Evolutionary conservation across 2,797 vertebrate genomes (phyloP).

Genomic region (Mormyrops attenuatus): DNA sequence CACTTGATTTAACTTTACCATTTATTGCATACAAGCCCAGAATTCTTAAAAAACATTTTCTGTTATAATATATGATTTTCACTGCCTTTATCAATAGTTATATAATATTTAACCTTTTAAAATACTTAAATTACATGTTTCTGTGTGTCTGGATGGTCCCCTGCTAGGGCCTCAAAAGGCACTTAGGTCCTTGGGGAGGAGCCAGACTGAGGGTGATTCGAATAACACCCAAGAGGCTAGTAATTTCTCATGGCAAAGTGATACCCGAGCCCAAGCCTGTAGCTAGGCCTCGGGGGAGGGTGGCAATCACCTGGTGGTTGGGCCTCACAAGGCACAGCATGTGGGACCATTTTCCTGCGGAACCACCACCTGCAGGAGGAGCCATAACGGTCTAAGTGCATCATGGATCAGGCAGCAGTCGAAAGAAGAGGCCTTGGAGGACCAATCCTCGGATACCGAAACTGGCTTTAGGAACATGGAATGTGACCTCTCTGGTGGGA

Average conservation of each 20-base stretch:
- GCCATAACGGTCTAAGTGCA: neutral
- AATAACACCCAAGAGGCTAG: neutral
- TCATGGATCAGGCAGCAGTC: neutral
- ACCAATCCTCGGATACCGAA: neutral
- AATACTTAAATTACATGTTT: neutral
- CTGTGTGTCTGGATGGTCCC: neutral
- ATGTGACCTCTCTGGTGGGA: neutral
- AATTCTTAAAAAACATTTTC: neutral
- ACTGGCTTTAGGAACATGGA: neutral
- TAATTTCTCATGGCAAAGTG: too few relatives aligned
- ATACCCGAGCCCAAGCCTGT: neutral
- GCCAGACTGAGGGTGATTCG: neutral
- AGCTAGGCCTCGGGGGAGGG: neutral
- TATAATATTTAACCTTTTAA: neutral
- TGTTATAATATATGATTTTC: neutral
- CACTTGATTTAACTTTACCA: neutral
- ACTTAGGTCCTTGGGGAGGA: neutral
- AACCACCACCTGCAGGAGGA: neutral
- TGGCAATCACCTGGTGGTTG: neutral
- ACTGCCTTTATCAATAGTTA: neutral
- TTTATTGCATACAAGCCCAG: neutral
- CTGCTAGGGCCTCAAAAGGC: neutral
- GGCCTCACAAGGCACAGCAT: neutral
- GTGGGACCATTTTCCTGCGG: neutral
- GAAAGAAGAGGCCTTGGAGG: neutral